Conservation (phyloP, 2,888 invertebrate genomes). For the Drosophila anceps region DNA sequence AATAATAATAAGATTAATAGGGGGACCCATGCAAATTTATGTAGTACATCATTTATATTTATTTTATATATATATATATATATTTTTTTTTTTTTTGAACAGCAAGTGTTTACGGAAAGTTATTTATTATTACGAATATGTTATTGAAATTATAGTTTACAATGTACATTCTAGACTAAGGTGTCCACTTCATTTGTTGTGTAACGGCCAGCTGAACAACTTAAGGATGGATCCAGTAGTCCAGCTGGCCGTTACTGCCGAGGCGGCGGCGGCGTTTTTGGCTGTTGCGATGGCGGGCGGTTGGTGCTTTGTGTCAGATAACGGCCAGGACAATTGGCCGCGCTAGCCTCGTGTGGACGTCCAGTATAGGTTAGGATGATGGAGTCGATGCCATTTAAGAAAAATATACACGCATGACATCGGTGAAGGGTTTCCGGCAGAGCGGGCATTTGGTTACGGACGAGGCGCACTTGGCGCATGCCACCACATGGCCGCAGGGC, state of each 20-base stretch:
- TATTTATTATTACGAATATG: conserved; percentile 1
- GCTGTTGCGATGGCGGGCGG: background rate
- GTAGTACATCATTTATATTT: background rate
- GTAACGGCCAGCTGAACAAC: conserved; percentile 63
- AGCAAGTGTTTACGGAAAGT: background rate
- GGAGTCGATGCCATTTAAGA: conserved; percentile 75
- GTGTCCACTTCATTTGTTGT: background rate
- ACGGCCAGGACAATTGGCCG: conserved; percentile 9
- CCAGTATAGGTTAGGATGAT: conserved; percentile 8
- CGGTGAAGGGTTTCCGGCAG: conserved; percentile 91
- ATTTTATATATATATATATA: conserved; percentile 13
- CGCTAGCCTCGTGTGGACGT: conserved; percentile 14
- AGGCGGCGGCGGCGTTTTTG: background rate
- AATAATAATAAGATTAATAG: conserved; percentile 45
- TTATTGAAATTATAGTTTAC: conserved; percentile 5
- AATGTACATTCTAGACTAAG: conserved; percentile 17
- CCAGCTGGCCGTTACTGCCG: conserved; percentile 61
- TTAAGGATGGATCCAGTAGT: background rate
- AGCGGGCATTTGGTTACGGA: conserved; percentile 94
- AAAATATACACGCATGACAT: conserved; percentile 85
- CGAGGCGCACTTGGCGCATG: conserved; percentile 96
- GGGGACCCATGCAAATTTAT: conserved; percentile 10
- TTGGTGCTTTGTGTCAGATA: conserved; percentile 11
- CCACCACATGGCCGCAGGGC: conserved; percentile 97
- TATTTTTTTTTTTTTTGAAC: too few species aligned